A percentile compares a stretch with the other conserved stretches of the same genome.
phyloP scores from a whole-genome alignment of 2,797 vertebrate species.

The Acanthornis magna region DNA sequence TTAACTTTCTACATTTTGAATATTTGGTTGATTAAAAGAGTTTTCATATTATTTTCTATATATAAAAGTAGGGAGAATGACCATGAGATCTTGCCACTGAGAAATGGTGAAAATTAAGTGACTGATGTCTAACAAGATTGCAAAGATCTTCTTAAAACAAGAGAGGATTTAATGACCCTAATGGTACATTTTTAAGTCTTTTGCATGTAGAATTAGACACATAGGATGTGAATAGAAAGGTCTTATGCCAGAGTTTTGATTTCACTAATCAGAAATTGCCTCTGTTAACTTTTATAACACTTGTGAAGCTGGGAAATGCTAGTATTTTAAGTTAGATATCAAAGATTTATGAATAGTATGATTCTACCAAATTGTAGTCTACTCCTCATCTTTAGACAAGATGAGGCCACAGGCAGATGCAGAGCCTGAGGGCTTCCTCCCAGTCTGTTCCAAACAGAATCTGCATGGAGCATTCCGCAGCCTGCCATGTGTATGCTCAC shows the following conservation, averaged over 20 bases:
- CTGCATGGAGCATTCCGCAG: neutral
- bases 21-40: neutral
- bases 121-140: neutral
- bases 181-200: neutral
- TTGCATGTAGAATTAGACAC: neutral
- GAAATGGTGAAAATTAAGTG: neutral
- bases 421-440: neutral
- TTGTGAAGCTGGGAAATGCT: neutral
- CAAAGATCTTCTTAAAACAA: neutral
- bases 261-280: neutral
- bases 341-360: neutral
- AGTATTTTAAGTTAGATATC: neutral
- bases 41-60: neutral
- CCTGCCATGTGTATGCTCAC: neutral
- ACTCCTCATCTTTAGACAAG: neutral
- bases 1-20: slow-evolving; percentile 1
- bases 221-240: fast-evolving
- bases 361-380: neutral
- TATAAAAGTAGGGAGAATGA: neutral
- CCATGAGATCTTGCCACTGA: neutral
- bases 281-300: neutral
- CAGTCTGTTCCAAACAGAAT: neutral
- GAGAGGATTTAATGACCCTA: neutral
- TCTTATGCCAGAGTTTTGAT: neutral
- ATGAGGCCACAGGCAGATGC: neutral